Evolutionary conservation across 2,888 invertebrate genomes (phyloP), one percentile per base, ranked within the genome.

Genomic region (Platycnemis pennipes): DNA sequence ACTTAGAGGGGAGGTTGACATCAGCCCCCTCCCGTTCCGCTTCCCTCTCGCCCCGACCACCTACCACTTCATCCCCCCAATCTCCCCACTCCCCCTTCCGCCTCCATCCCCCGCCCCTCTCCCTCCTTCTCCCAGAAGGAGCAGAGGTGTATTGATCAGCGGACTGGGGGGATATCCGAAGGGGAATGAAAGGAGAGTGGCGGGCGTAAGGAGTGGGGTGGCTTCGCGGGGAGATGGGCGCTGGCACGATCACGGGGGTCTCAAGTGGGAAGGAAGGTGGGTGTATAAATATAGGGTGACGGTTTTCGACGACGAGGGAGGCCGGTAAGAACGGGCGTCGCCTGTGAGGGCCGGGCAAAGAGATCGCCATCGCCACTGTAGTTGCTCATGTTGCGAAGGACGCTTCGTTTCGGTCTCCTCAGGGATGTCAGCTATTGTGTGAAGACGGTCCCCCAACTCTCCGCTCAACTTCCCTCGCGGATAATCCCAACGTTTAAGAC

Each of bases 111-210:
- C 42, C 31, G n/a, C 46, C 53, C 42, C 37, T 56, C 89, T 42
- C 42, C 56, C 91, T 91, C 91, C 91, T 63, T 91, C 37, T 44
- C 91, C 91, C 91, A 89, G 91, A 91, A 91, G 91, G 91, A 91
- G 91, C 91, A n/a, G 91, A 91, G 91, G 91, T 91, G 69, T 91
- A 91, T 91, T 91, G 91, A 91, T 91, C 91, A 91, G 91, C 31
- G 91, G 42, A 37, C 56, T 56, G 53, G 37, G 89, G 89, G 89
- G 56, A n/a, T n/a, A 89, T 89, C 56, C 89, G 89, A 88, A 63
- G 77, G 89, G 89, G 37, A n/a, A 56, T 42, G 56, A 89, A 89
- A 56, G 89, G 89, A 42, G 56, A 37, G 22, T 26, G 37, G 56
- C 37, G 42, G 13, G 16, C 19, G 7, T 0, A 5, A 19, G 4